Evolutionary conservation across 2,113 vertebrate species (phyloP).

Genomic region (Lophura nycthemera): DNA sequence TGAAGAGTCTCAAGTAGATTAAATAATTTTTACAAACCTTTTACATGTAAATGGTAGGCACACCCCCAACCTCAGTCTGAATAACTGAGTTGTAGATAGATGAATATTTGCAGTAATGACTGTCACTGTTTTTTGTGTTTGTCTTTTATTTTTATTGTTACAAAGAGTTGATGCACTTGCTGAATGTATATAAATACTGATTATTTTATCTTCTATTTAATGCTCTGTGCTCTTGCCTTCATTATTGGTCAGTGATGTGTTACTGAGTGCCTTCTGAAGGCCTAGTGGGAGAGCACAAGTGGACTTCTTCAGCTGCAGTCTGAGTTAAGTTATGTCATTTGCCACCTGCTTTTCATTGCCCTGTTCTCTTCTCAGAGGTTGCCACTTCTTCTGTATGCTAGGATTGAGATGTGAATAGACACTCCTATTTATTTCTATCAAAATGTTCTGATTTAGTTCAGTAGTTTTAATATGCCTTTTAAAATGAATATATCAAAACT

Average conservation of each 20-base stretch:
- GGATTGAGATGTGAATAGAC: not conserved
- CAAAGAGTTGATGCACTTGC: not conserved
- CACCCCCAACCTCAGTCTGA: not conserved
- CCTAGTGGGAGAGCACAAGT: not conserved
- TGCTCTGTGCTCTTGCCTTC: not conserved
- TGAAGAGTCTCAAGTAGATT: not conserved
- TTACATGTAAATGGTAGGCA: not conserved
- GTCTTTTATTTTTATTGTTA: not conserved
- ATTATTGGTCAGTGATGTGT: not conserved
- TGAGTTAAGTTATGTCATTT: not conserved
- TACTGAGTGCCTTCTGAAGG: not conserved
- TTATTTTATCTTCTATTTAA: not conserved
- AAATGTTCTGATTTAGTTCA: not conserved
- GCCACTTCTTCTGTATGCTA: not conserved
- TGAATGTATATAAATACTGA: not conserved
- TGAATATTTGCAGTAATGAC: not conserved
- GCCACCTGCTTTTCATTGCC: conserved; percentile 16
- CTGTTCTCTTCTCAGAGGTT: not conserved
- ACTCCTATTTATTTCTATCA: not conserved
- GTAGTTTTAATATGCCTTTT: not conserved
- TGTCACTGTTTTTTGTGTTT: not conserved
- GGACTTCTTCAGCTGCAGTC: not conserved
- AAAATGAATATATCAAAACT: not conserved
- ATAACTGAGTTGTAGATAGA: not conserved
- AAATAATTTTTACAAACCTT: not conserved